Base-by-base conservation (phyloP, 2,888 invertebrate genomes). In the Phanerotoma sp. region DNA sequence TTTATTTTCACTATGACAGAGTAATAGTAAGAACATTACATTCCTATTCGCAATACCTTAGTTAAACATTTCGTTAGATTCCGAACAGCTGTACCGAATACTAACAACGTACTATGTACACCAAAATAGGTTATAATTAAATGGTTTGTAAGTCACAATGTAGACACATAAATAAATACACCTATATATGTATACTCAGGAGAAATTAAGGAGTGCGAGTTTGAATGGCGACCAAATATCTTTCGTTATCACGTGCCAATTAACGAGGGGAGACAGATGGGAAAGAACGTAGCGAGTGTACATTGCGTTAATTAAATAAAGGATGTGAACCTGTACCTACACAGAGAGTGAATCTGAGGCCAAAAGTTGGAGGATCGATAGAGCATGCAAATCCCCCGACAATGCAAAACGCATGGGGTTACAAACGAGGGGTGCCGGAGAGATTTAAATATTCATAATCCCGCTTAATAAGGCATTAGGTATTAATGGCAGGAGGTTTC, bases 361-460 rank as follows among this genome's bases (percentile, higher is more conserved):
- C 11, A 30, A 18, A 41, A 50, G 40, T 30, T 49, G 18, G 38
- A 40, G 42, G 56, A 51, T 49, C 48, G 47, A 54, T 57, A 41
- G 49, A 55, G 45, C 48, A 56, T 56, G 54, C 52, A 54, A 58
- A 60, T 58, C 45, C 54, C 52, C 32, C 32, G 18, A 56, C 50
- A 41, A 44, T 44, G 48, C 35, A 37, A 58, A 59, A 49, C 16
- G 40, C 44, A 35, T 22, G 57, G 48, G 56, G 37, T 53, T 54
- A 58, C 48, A 49, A 56, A 54, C 13, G 49, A 57, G 54, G 55
- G 50, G 53, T 30, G 32, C 50, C 18, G 44, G 37, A 18, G 48
- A 50, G 53, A 54, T 60, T 61, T 57, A 58, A 63, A 62, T 65
- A 63, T 64, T 62, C 58, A 64, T 63, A 64, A 64, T 62, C 58